Evolutionary conservation across 2,888 invertebrate genomes (phyloP).

Genomic region (Ctena decussata): DNA sequence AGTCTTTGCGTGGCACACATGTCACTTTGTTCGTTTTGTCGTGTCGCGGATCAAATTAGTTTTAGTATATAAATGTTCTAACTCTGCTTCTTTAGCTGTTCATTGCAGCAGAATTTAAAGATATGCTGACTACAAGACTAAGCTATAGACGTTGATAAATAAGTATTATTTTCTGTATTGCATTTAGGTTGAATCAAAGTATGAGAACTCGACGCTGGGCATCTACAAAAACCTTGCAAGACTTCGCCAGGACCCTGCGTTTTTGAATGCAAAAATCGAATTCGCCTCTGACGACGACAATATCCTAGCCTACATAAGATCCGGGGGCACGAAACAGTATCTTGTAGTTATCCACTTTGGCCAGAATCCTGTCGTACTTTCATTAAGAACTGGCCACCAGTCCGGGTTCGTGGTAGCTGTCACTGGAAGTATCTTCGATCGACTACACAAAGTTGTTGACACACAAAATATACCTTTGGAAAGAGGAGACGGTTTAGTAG

Average conservation of each 20-base stretch:
- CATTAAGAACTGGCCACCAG: not conserved
- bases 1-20: no score
- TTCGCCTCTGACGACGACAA: constrained; percentile 59
- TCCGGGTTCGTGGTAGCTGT: not conserved
- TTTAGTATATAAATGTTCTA: no score
- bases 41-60: no score
- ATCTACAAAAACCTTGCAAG: constrained; percentile 72
- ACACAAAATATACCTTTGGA: constrained; percentile 8
- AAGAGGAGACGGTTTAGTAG: constrained; percentile 15
- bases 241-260: constrained; percentile 77
- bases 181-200: constrained; percentile 29
- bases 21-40: no score
- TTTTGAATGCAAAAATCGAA: constrained; percentile 76
- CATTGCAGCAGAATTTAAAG: no score
- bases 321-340: constrained; percentile 53
- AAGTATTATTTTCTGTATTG: no score
- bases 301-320: constrained; percentile 73
- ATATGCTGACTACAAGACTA: no score
- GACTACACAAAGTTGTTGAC: not conserved
- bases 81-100: not conserved
- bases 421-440: not conserved
- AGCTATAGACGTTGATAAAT: no score
- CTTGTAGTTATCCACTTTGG: constrained; percentile 80
- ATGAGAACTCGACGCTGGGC: constrained; percentile 59
- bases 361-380: not conserved